Evolutionary conservation across 2,113 vertebrate species (phyloP).

Genomic region (Lagopus muta): DNA sequence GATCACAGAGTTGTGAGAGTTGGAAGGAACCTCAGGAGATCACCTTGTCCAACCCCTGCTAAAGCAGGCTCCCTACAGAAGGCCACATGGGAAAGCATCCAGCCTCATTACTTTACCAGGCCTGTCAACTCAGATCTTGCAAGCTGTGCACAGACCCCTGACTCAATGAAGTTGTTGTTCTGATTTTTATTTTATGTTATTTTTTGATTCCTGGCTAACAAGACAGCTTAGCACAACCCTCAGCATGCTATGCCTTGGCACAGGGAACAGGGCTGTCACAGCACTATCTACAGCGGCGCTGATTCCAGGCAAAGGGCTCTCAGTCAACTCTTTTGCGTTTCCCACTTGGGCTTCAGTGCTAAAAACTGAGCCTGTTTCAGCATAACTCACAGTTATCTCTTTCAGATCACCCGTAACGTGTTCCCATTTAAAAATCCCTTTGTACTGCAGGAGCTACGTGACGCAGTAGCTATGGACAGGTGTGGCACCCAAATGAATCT

Average conservation of each 20-base stretch:
- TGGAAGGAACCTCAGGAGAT: not conserved
- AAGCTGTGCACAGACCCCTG: not conserved
- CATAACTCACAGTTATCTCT: constrained; percentile 9
- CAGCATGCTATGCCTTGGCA: not conserved
- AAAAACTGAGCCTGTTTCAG: not conserved
- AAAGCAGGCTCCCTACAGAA: not conserved
- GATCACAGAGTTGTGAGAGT: not conserved
- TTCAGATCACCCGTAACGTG: not conserved
- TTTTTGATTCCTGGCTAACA: not conserved
- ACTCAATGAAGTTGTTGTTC: not conserved
- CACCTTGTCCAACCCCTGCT: not conserved
- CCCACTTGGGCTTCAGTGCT: not conserved
- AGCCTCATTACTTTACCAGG: not conserved
- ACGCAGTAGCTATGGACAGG: not conserved
- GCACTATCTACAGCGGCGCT: not conserved
- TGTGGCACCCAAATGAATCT: not conserved
- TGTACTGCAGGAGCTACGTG: not conserved
- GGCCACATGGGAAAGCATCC: not conserved
- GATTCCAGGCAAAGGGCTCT: not conserved
- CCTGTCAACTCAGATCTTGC: not conserved
- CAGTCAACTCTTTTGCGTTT: not conserved
- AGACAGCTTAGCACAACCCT: not conserved
- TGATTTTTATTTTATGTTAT: not conserved
- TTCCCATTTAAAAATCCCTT: constrained; percentile 19
- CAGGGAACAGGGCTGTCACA: not conserved